A percentile compares a stretch with the other conserved stretches of the same genome.
Conservation (phyloP, 2,797 vertebrate species). For the Anniella stebbinsi region DNA sequence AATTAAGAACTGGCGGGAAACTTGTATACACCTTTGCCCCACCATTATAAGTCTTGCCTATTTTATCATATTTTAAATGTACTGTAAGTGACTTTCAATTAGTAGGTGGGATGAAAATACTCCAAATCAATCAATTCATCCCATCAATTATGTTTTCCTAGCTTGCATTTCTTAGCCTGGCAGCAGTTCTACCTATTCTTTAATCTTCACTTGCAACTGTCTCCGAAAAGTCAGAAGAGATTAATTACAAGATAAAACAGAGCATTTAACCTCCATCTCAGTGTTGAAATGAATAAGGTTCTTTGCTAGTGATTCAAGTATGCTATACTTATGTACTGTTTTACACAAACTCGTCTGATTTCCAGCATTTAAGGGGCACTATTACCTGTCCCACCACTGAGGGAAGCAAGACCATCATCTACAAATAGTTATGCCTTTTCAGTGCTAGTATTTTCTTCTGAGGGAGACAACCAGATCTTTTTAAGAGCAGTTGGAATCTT, state of each 20-base stretch:
- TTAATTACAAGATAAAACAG: not conserved
- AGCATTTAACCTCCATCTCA: not conserved
- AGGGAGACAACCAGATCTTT: not conserved
- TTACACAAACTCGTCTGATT: not conserved
- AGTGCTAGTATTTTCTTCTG: not conserved
- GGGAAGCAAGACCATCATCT: not conserved
- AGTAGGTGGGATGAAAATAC: not conserved
- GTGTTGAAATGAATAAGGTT: not conserved
- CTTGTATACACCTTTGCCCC: not conserved
- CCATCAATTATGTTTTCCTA: not conserved
- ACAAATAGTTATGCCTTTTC: not conserved
- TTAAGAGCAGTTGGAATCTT: not conserved
- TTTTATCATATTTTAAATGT: not conserved
- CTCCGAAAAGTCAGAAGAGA: not conserved
- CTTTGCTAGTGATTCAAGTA: not conserved
- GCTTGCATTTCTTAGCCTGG: not conserved
- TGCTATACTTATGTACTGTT: not conserved
- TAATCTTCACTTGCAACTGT: not conserved
- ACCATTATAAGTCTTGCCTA: not conserved
- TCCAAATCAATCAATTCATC: not conserved
- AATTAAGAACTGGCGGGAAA: not conserved
- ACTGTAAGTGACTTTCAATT: not conserved
- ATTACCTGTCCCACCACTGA: not conserved
- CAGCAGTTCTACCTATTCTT: not conserved
- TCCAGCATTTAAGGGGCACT: not conserved